Percentiles rank a stretch among this genome's conserved stretches.
Evolutionary conservation across 2,797 vertebrate genomes (phyloP).

Genomic region (Chelonia mydas): DNA sequence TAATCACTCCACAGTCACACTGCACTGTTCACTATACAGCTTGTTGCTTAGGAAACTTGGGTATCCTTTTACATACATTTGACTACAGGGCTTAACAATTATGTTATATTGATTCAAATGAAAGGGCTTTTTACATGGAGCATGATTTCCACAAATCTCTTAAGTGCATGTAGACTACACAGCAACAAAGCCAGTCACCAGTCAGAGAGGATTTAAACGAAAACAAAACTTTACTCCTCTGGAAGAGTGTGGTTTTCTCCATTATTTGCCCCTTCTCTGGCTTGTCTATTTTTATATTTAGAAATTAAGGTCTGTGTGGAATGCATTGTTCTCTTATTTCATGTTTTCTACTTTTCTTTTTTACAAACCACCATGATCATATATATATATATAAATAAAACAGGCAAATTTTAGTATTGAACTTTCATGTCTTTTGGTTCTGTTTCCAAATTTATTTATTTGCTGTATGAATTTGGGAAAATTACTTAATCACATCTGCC

Average conservation of each 20-base stretch:
- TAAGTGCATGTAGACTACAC: neutral
- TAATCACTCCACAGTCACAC: slow-evolving; percentile 51
- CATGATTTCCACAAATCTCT: neutral
- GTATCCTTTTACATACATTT: neutral
- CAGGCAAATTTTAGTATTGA: too few species aligned
- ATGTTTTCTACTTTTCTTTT: neutral
- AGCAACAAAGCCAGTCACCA: accelerated
- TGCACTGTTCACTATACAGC: neutral
- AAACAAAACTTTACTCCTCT: too few species aligned
- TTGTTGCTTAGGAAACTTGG: neutral
- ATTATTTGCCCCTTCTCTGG: neutral
- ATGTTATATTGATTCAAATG: neutral
- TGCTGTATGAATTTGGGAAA: too few species aligned
- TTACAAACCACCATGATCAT: neutral
- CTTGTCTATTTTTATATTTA: neutral
- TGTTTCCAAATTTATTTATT: neutral
- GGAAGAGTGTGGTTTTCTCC: neutral
- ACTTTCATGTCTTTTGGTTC: too few species aligned
- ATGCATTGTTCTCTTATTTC: neutral
- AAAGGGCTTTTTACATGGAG: accelerated
- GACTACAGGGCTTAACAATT: neutral
- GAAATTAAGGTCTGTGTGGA: neutral
- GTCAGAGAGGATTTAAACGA: neutral
- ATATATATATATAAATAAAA: neutral
- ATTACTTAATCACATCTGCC: too few species aligned